Conservation (phyloP, 2,888 invertebrate species). For the Polydrusus pterygomalis region DNA sequence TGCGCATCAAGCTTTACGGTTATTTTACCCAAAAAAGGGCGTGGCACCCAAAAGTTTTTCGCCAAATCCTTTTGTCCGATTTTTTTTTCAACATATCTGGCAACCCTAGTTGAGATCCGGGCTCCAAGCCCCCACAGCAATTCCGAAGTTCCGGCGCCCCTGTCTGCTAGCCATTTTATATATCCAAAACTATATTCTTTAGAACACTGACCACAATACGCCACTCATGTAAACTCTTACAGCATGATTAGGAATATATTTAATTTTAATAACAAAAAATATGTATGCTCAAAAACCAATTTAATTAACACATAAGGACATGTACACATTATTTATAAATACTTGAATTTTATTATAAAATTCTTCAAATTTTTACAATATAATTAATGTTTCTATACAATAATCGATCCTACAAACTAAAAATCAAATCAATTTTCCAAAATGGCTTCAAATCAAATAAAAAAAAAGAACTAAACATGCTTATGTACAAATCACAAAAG, state of each 20-base stretch:
- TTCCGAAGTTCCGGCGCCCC: too few species aligned
- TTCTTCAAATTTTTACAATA: conserved; percentile 69
- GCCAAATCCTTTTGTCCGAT: too few species aligned
- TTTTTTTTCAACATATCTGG: too few species aligned
- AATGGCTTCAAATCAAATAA: conserved; percentile 59
- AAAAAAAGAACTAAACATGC: conserved; percentile 55
- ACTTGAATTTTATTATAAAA: conserved; percentile 72
- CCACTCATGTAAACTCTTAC: too few species aligned
- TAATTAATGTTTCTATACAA: conserved; percentile 66
- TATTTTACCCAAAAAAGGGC: too few species aligned
- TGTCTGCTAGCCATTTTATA: too few species aligned
- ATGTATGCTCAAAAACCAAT: conserved; percentile 14
- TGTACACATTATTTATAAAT: conserved; percentile 68
- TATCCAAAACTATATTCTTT: too few species aligned
- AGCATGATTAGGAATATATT: not conserved
- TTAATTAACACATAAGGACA: conserved; percentile 22
- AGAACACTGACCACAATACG: too few species aligned
- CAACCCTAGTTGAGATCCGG: too few species aligned
- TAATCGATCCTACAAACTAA: conserved; percentile 59
- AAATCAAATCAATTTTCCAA: conserved; percentile 58
- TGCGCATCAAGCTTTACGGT: too few species aligned
- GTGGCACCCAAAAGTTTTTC: too few species aligned
- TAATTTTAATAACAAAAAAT: not conserved
- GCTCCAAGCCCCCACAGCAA: too few species aligned
- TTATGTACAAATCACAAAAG: conserved; percentile 63